phyloP scores from a whole-genome alignment of 2,888 invertebrate genomes.

The Yponomeuta sedellus region DNA sequence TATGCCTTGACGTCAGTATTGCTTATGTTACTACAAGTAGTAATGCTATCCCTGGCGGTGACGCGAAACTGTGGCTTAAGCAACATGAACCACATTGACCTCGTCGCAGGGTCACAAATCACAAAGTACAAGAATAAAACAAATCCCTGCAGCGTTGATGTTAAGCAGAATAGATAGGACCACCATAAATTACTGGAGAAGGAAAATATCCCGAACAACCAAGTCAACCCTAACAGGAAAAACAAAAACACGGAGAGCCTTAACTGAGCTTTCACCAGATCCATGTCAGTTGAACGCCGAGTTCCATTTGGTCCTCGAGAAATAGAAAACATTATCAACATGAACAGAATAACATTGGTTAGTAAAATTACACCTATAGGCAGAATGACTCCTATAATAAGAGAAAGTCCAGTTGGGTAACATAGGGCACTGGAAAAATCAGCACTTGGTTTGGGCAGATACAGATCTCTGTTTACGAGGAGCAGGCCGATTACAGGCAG shows the following conservation, averaged over 20 bases:
- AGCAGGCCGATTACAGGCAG: conserved; percentile 71
- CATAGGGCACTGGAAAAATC: conserved; percentile 46
- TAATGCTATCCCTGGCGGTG: conserved; percentile 43
- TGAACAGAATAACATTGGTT: conserved; percentile 72
- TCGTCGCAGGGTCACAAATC: conserved; percentile 71
- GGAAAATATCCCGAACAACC: conserved; percentile 78
- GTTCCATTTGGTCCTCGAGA: conserved; percentile 68
- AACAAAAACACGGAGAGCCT: conserved; percentile 76
- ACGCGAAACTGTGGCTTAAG: conserved; percentile 50
- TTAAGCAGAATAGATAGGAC: conserved; percentile 79
- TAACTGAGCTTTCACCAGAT: conserved; percentile 66
- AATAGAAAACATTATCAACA: conserved; percentile 72
- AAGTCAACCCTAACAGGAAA: conserved; percentile 77
- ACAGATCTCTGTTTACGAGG: conserved; percentile 59
- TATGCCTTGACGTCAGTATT: not conserved
- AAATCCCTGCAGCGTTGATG: conserved; percentile 78
- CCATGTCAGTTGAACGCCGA: conserved; percentile 53
- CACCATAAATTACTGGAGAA: conserved; percentile 68
- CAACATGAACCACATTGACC: conserved; percentile 68
- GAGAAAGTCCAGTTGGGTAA: conserved; percentile 69
- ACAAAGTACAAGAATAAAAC: conserved; percentile 79
- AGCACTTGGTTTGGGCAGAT: conserved; percentile 44
- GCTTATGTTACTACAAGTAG: conserved; percentile 16
- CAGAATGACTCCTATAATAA: conserved; percentile 67
- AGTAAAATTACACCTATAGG: conserved; percentile 71